Base-by-base conservation (phyloP, 2,888 invertebrate genomes). In the Eupithecia pulchellata region DNA sequence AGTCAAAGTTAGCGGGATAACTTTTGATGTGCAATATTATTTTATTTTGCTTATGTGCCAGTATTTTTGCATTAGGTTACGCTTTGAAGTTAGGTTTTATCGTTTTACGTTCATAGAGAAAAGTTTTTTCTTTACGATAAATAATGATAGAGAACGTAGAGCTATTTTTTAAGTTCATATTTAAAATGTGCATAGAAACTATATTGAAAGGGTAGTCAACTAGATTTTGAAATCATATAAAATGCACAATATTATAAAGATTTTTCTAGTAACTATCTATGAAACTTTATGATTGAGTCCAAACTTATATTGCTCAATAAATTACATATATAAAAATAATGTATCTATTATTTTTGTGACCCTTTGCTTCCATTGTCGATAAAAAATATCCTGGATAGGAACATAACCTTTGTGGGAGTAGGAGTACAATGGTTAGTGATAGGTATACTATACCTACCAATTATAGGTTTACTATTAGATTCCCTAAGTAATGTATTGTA, bases 1-100 rank as follows among this genome's bases (percentile, higher is more conserved):
- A 87, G 82, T 84, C 86, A 91, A 82, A 93, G 92, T 89, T 93
- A 93, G 88, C 91, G 77, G 77, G 71, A 78, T 82, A 74, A 73
- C 76, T 77, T 76, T 85, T 78, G 76, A 81, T 74, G 91, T 91
- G 91, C 90, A 91, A 91, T 91, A 89, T 85, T 86, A 83, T 71
- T 76, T 85, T 84, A 77, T 78, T 77, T 78, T 77, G 74, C 77
- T 81, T 66, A 64, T 27, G 80, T 82, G 79, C 77, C 80, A 81
- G 76, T 68, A 65, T 57, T 68, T 66, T 68, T 71, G 68, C 78
- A 75, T 42, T 78, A 75, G 57, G 76, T 69, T 79, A 67, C 52
- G 87, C 87, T 84, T 85, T 76, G 74, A 81, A 84, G 84, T 84
- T 85, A 84, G 79, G 74, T 71, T 65, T 76, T 78, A 77, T 78